phyloP scores from a whole-genome alignment of 2,113 vertebrate genomes.

The Ageneiosus marmoratus region DNA sequence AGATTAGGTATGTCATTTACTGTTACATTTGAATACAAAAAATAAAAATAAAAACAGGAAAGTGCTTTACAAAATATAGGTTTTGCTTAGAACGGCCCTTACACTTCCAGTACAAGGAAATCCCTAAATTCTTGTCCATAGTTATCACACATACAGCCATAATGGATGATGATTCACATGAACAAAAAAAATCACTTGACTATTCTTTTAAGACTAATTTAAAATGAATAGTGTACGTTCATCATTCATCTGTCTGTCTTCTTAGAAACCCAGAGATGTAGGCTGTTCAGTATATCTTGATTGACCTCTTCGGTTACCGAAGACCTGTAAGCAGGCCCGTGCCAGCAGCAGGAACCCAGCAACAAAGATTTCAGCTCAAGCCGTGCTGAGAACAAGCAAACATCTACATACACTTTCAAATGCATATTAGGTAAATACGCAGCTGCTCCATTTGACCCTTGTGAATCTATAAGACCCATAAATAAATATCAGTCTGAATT shows the following conservation, averaged over 20 bases:
- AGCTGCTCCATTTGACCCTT: not conserved
- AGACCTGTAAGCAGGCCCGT: conserved; percentile 8
- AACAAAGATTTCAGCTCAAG: not conserved
- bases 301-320: conserved; percentile 2
- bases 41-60: not conserved
- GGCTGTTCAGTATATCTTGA: not conserved
- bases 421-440: conserved; percentile 5
- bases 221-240: conserved; percentile 40
- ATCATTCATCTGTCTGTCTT: conserved; percentile 19
- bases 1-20: not conserved
- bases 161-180: not conserved
- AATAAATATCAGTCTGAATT: conserved; percentile 3
- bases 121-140: not conserved
- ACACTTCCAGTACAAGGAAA: not conserved
- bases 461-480: not conserved
- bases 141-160: not conserved
- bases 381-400: not conserved
- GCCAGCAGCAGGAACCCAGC: not conserved
- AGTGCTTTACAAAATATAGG: not conserved
- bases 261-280: not conserved
- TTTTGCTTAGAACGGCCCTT: not conserved
- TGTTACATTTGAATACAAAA: not conserved
- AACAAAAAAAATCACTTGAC: not conserved
- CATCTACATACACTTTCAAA: conserved; percentile 13
- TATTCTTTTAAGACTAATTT: not conserved